phyloP scores from a whole-genome alignment of 2,113 vertebrate genomes.

The Cettia cetti region DNA sequence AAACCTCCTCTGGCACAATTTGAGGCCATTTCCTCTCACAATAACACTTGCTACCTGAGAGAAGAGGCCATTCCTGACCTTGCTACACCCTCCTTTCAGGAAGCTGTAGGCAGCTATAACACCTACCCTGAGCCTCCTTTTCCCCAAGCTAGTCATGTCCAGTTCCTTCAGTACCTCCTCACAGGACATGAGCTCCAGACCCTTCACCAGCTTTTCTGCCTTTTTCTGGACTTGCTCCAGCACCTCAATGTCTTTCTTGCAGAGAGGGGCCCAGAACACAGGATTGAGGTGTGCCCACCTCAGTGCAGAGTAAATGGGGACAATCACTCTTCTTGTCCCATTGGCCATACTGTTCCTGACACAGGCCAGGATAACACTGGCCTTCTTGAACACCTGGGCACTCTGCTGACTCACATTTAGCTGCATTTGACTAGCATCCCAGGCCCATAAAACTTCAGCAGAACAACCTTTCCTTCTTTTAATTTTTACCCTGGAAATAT shows the following conservation, averaged over 20 bases:
- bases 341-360: background rate
- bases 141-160: background rate
- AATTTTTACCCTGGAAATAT: background rate
- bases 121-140: background rate
- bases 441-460: background rate
- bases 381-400: no score
- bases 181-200: background rate
- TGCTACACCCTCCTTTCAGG: background rate
- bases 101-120: background rate
- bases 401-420: background rate
- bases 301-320: rapidly evolving
- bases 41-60: background rate
- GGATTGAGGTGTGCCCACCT: background rate
- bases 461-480: background rate
- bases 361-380: background rate
- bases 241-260: background rate
- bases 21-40: rapidly evolving
- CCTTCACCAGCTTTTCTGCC: background rate
- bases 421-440: background rate
- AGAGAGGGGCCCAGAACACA: background rate
- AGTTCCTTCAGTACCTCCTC: background rate
- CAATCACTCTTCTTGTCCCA: background rate
- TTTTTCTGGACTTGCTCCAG: background rate
- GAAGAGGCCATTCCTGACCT: background rate
- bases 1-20: background rate